Base-by-base conservation (phyloP, 2,113 vertebrate species). In the Caretta caretta region DNA sequence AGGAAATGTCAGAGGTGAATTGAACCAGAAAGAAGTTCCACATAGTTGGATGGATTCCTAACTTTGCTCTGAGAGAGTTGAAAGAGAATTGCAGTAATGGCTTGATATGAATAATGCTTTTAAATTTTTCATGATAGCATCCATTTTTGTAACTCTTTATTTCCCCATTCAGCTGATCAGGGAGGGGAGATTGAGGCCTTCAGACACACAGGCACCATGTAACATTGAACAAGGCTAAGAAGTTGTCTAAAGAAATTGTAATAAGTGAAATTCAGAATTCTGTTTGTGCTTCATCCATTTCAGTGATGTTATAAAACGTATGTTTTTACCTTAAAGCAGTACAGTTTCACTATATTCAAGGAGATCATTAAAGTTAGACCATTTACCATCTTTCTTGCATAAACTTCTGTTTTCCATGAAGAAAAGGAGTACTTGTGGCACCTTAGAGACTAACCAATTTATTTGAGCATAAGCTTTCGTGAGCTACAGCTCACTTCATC, bases 71-170 rank as follows among this genome's bases (percentile, higher is more conserved):
- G 38, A 76, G 81, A 79, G 78, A n/a, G 8, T 65, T 80, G 46
- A 84, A 62, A 84, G 48, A 31, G 78, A 25, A 85, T 6, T 54
- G 24, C 42, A 90, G 13, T 50, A 56, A 42, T 82, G 81, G 48
- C 48, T 83, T 78, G 42, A 0, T 50, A n/a, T 13, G 16, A 76
- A 0, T 25, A 88, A 53, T 69, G 2, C 31, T 86, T 19, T 42
- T 54, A 20, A 42, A 16, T 8, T 31, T 92, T 54, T 75, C 59
- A 79, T 69, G 16, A 24, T 10, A 84, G 6, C 31, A n/a, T 93
- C 89, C 0, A 1, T 35, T 81, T 86, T 72, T 49, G 51, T n/a
- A 0, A 27, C n/a, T 46, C 42, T 46, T 46, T 13, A 35, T 42
- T 87, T 83, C 24, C 56, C 42, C 22, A 51, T 92, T 87, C 57